phyloP scores from a whole-genome alignment of 2,888 invertebrate genomes.

The Eudasyphora cyanicolor region DNA sequence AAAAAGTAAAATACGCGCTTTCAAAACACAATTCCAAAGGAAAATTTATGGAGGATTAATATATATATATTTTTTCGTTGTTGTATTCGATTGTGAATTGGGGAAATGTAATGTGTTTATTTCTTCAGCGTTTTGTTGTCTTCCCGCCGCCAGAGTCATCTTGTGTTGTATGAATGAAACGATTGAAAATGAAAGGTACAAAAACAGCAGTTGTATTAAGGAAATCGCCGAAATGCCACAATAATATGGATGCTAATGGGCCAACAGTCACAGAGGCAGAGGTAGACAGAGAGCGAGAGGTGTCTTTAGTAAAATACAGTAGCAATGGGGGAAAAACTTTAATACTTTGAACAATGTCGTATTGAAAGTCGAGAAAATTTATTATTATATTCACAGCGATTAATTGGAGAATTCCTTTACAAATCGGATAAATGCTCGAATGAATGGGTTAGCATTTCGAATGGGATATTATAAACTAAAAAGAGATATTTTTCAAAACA shows the following conservation, averaged over 20 bases:
- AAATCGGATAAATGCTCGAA: too few relatives aligned
- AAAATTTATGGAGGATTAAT: conserved; percentile 49
- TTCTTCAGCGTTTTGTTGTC: neutral
- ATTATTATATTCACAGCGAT: neutral
- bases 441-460: too few relatives aligned
- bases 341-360: neutral
- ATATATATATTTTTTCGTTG: too few relatives aligned
- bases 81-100: conserved; percentile 8
- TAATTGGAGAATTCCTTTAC: too few relatives aligned
- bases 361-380: neutral
- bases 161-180: conserved; percentile 29
- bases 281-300: neutral
- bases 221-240: neutral
- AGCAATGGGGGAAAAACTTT: neutral
- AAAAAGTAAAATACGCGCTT: conserved; percentile 33
- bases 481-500: too few relatives aligned
- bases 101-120: neutral
- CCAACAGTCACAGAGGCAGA: neutral
- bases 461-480: too few relatives aligned
- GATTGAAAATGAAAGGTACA: conserved; percentile 28
- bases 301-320: neutral
- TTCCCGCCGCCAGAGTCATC: too few relatives aligned
- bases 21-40: conserved; percentile 39
- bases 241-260: neutral
- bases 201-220: neutral